Percentiles rank a stretch among this genome's conserved stretches.
Evolutionary conservation across 2,797 vertebrate genomes (phyloP).

Genomic region (Acanthis flammea): DNA sequence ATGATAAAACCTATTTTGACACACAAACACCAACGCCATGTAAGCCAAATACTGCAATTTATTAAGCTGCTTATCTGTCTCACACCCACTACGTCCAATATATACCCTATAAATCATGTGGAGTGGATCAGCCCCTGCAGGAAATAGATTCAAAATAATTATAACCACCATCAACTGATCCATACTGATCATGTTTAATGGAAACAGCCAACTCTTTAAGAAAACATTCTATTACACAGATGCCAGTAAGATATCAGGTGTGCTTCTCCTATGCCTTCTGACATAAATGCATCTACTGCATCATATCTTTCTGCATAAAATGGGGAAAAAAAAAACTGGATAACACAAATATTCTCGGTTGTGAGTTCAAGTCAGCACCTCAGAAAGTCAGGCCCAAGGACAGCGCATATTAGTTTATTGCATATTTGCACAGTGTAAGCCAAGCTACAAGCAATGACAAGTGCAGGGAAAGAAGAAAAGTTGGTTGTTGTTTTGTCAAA

Average conservation of each 20-base stretch:
- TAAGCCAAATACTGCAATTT: not conserved
- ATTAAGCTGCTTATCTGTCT: not conserved
- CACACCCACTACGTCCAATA: not conserved
- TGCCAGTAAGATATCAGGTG: not conserved
- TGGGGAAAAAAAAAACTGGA: not conserved
- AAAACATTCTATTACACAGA: not conserved
- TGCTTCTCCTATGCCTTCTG: constrained; percentile 16
- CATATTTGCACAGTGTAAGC: constrained; percentile 81
- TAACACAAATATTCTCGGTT: not conserved
- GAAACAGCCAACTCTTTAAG: not conserved
- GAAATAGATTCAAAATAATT: not conserved
- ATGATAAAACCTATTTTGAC: not conserved
- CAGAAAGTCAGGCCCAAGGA: constrained; percentile 56
- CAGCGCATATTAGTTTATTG: constrained; percentile 55
- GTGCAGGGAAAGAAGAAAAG: constrained; percentile 66
- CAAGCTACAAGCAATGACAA: constrained; percentile 85
- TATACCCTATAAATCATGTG: not conserved
- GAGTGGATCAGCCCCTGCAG: not conserved
- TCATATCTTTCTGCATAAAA: not conserved
- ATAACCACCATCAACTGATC: not conserved
- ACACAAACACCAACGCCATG: not conserved
- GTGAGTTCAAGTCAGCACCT: constrained; percentile 49
- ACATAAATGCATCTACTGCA: not conserved
- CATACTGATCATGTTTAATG: constrained; percentile 14
- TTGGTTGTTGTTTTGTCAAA: constrained; percentile 61